Evolutionary conservation across 1,140 invertebrate genomes (phyloP).

Genomic region (Trialeurodes vaporariorum): DNA sequence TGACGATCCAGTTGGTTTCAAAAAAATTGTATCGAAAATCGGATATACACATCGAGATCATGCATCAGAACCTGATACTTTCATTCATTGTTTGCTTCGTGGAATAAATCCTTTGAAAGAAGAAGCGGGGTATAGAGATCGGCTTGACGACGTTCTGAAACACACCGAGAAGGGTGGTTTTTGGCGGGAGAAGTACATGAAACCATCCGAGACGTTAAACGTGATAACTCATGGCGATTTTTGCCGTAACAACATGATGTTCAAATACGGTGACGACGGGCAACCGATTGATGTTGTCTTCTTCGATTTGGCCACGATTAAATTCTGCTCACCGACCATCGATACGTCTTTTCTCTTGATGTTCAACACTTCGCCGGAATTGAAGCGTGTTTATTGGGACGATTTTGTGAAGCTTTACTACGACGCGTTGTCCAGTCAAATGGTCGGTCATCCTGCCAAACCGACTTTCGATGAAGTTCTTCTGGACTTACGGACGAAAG

Average conservation of each 20-base stretch:
- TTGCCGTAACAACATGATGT: constrained; percentile 33
- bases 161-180: neutral
- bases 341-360: constrained; percentile 37
- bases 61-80: neutral
- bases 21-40: neutral
- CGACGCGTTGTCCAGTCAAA: constrained; percentile 14
- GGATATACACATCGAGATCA: neutral
- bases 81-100: neutral
- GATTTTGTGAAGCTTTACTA: constrained; percentile 31
- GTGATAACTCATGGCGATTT: constrained; percentile 36
- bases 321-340: constrained; percentile 30
- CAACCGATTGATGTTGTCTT: constrained; percentile 28
- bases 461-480: constrained; percentile 25
- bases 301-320: constrained; percentile 33
- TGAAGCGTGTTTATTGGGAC: constrained; percentile 24
- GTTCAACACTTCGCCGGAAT: constrained; percentile 25
- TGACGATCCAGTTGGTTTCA: neutral
- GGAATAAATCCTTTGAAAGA: neutral
- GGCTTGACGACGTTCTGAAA: neutral
- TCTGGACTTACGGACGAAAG: constrained; percentile 28
- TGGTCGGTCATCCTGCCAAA: neutral
- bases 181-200: neutral
- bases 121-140: neutral
- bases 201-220: constrained; percentile 26
- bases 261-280: constrained; percentile 14